Percentiles rank a stretch among this genome's conserved stretches.
These are phyloP conservation scores for Dryas iulia DNA, from an alignment of 1,140 invertebrate species.

Conservation along the genomic window DNA sequence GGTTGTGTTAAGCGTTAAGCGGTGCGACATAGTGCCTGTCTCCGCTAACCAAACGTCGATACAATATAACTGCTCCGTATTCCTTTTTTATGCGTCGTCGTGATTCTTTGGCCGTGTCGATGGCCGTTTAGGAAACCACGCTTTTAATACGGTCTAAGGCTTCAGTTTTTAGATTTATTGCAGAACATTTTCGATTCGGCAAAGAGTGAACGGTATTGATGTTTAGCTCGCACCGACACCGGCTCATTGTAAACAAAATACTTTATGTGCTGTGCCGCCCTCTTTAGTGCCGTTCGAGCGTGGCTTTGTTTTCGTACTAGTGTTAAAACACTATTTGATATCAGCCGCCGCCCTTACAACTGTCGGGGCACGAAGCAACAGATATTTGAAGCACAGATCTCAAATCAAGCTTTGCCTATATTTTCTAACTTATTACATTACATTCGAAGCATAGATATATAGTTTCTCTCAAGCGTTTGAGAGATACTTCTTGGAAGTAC, in stretches of 20 bases:
- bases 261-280: slow-evolving; percentile 34
- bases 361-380: slow-evolving; percentile 31
- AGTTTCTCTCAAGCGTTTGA: slow-evolving; percentile 6
- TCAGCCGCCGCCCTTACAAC: slow-evolving; percentile 39
- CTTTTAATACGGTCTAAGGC: slow-evolving; percentile 19
- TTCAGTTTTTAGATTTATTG: slow-evolving; percentile 32
- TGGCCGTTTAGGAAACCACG: slow-evolving; percentile 33
- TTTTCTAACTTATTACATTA: not conserved
- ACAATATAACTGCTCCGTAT: slow-evolving; percentile 53
- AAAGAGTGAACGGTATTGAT: slow-evolving; percentile 24
- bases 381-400: slow-evolving; percentile 21
- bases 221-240: slow-evolving; percentile 22
- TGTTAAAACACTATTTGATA: slow-evolving; percentile 32
- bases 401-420: not conserved
- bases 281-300: slow-evolving; percentile 31
- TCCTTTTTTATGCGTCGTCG: slow-evolving; percentile 50
- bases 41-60: slow-evolving; percentile 59
- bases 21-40: slow-evolving; percentile 49
- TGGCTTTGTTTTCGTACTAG: slow-evolving; percentile 39
- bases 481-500: slow-evolving; percentile 17
- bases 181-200: slow-evolving; percentile 21
- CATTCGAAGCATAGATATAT: not conserved
- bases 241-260: slow-evolving; percentile 44
- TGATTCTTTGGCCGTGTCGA: slow-evolving; percentile 37
- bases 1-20: slow-evolving; percentile 44